phyloP scores from a whole-genome alignment of 2,888 invertebrate species.

The Drosophila nigricruria region DNA sequence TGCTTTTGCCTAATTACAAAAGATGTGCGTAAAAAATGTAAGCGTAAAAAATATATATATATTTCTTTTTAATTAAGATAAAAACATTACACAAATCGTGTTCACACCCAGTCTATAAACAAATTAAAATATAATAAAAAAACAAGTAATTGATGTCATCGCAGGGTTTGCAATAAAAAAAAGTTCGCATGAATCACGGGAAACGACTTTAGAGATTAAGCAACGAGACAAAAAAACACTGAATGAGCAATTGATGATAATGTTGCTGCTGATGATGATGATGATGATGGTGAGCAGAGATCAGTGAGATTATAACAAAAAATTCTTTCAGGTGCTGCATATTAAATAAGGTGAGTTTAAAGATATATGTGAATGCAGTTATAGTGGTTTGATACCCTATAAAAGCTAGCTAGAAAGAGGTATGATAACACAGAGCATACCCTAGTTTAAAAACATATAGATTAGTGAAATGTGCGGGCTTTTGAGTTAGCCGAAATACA shows the following conservation, averaged over 20 bases:
- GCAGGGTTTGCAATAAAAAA: constrained; percentile 19
- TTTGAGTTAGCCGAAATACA: not conserved
- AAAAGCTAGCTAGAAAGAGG: not conserved
- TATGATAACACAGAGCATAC: not conserved
- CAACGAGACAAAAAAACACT: constrained; percentile 13
- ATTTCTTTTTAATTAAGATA: not conserved
- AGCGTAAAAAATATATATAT: constrained; percentile 6
- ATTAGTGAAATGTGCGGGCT: not conserved
- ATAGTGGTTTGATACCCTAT: constrained; percentile 7
- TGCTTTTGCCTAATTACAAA: constrained; percentile 23
- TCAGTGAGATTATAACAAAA: constrained; percentile 13
- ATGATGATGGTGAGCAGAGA: constrained; percentile 1
- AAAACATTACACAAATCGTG: constrained; percentile 12
- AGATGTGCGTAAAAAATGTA: constrained; percentile 47
- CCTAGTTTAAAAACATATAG: not conserved
- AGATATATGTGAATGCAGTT: constrained; percentile 1
- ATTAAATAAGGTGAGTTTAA: constrained; percentile 15
- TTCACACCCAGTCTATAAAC: constrained; percentile 31
- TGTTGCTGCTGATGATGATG: not conserved
- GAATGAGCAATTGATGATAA: constrained; percentile 18
- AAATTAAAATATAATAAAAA: not conserved
- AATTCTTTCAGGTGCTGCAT: constrained; percentile 20
- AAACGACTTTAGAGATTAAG: constrained; percentile 15
- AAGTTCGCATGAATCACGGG: constrained; percentile 45
- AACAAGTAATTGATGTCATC: constrained; percentile 43